phyloP scores from a whole-genome alignment of 1,140 invertebrate genomes.

The Hypothenemus hampei region DNA sequence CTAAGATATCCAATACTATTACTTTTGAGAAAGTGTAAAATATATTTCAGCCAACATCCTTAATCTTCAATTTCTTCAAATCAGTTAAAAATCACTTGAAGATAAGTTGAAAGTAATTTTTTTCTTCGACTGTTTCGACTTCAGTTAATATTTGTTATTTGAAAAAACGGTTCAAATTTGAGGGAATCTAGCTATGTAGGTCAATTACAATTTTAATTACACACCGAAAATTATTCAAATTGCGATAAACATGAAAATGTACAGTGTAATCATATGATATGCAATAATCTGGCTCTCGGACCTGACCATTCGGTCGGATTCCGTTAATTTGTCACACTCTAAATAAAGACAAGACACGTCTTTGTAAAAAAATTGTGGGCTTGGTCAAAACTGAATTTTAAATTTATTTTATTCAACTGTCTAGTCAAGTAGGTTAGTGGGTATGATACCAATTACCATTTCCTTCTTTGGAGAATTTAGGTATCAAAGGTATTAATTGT shows the following conservation, averaged over 20 bases:
- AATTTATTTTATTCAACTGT: conserved; percentile 3
- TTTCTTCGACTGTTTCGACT: too few relatives aligned
- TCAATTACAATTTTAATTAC: too few relatives aligned
- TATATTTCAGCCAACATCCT: conserved; percentile 2
- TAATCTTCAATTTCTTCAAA: too few relatives aligned
- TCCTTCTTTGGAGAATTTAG: too few relatives aligned
- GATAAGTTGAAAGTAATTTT: too few relatives aligned
- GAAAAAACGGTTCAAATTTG: too few relatives aligned
- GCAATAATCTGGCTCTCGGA: conserved; percentile 2
- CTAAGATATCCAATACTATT: conserved; percentile 12
- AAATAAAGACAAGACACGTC: conserved; percentile 7
- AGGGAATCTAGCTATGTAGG: too few relatives aligned
- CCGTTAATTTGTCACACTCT: conserved; percentile 13
- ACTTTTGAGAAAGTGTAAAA: conserved; percentile 7
- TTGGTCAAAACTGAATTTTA: conserved; percentile 11
- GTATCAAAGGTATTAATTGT: too few relatives aligned
- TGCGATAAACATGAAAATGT: too few relatives aligned
- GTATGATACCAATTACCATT: conserved; percentile 1
- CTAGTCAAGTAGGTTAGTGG: conserved; percentile 1
- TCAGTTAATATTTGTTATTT: too few relatives aligned
- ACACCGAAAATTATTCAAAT: too few relatives aligned
- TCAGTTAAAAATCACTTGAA: too few relatives aligned
- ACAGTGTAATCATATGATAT: not conserved
- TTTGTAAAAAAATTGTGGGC: conserved; percentile 3
- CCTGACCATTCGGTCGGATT: not conserved